phyloP scores from a whole-genome alignment of 2,888 invertebrate genomes.

The Acrocyrtus sp. region DNA sequence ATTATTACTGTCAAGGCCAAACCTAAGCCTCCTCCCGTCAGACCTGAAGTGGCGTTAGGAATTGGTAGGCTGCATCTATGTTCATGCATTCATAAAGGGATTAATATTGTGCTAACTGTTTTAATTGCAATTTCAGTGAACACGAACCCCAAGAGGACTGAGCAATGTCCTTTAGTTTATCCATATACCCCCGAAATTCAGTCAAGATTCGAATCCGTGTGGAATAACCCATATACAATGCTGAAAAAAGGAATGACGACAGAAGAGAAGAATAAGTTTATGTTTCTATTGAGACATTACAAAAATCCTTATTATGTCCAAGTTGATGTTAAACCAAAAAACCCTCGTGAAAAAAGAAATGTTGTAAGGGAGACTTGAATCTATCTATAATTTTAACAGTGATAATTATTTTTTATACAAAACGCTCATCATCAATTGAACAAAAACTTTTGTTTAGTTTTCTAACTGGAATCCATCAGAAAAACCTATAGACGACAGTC shows the following conservation, averaged over 20 bases:
- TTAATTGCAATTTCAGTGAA: too few species aligned
- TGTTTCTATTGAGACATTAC: constrained; percentile 25
- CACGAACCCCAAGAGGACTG: constrained; percentile 9
- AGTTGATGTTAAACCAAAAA: constrained; percentile 17
- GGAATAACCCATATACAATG: constrained; percentile 12
- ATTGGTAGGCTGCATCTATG: too few species aligned
- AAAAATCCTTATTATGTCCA: constrained; percentile 27
- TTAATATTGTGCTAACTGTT: too few species aligned
- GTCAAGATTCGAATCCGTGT: constrained; percentile 17
- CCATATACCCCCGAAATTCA: constrained; percentile 15
- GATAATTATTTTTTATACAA: constrained; percentile 31
- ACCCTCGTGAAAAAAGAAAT: constrained; percentile 35
- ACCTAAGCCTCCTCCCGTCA: constrained; percentile 1
- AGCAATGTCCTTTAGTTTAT: constrained; percentile 19
- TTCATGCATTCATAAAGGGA: too few species aligned
- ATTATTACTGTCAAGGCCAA: constrained; percentile 12
- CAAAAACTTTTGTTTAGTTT: constrained; percentile 42
- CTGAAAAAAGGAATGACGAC: neutral
- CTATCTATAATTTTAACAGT: constrained; percentile 6
- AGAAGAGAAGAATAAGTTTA: constrained; percentile 25
- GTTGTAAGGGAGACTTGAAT: constrained; percentile 45
- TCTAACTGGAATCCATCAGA: constrained; percentile 35
- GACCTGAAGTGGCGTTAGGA: neutral
- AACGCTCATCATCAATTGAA: constrained; percentile 30
- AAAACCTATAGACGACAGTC: constrained; percentile 19